Evolutionary conservation across 2,797 vertebrate species (phyloP).

Genomic region (Chaenodraco wilsoni): DNA sequence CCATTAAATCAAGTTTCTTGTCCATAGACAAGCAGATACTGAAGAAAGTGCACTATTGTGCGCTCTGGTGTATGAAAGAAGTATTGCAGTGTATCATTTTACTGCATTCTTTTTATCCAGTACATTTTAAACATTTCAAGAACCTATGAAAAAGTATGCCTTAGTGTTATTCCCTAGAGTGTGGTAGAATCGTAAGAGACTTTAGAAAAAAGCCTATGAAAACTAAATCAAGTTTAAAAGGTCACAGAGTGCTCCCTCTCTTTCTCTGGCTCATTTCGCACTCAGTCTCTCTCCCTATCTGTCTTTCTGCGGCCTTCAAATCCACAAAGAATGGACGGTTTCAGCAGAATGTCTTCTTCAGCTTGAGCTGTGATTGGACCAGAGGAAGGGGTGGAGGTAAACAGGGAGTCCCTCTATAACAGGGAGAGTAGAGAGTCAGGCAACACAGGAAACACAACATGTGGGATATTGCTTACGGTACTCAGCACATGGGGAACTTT

Average conservation of each 20-base stretch:
- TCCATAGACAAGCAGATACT: background rate
- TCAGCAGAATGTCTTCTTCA: constrained; percentile 49
- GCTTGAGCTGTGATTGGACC: constrained; percentile 68
- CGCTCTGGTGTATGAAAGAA: constrained; percentile 53
- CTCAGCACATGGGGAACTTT: background rate
- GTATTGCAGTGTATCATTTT: background rate
- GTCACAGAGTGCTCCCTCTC: constrained; percentile 7
- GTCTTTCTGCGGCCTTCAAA: constrained; percentile 35
- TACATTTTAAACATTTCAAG: background rate
- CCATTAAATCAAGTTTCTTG: background rate
- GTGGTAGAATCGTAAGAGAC: background rate
- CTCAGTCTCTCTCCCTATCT: constrained; percentile 30
- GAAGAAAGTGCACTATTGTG: constrained; percentile 11
- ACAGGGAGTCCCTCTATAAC: constrained; percentile 23
- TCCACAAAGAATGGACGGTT: constrained; percentile 57
- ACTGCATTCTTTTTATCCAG: background rate
- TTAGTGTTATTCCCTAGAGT: background rate
- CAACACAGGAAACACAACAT: constrained; percentile 27
- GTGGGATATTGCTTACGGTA: background rate
- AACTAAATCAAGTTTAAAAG: background rate
- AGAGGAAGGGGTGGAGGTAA: constrained; percentile 67
- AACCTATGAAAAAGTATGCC: background rate
- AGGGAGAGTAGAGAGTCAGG: constrained; percentile 15
- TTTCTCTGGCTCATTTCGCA: background rate
- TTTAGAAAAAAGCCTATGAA: constrained; percentile 3